phyloP scores from a whole-genome alignment of 2,888 invertebrate species.

The Flabesymbios commensalis region DNA sequence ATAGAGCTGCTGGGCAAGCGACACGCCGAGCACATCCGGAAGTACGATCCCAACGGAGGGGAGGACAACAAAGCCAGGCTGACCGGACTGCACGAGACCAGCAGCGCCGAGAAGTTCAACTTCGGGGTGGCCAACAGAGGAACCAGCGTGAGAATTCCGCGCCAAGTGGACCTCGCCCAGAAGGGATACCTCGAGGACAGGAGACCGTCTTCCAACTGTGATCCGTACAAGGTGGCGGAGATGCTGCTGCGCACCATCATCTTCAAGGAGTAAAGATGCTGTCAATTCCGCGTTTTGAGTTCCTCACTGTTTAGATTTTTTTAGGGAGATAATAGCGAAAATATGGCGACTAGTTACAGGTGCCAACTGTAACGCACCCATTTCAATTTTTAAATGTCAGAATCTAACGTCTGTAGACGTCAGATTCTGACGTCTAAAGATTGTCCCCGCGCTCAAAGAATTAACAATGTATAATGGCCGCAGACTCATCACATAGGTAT shows the following conservation, averaged over 20 bases:
- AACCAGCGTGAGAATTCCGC: slow-evolving; percentile 91
- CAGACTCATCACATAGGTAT: too few species aligned
- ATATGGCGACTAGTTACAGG: too few species aligned
- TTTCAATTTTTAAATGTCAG: too few species aligned
- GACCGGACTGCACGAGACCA: slow-evolving; percentile 92
- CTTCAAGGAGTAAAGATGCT: slow-evolving; percentile 13
- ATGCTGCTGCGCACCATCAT: slow-evolving; percentile 44
- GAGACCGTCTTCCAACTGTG: slow-evolving; percentile 65
- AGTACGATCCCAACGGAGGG: slow-evolving; percentile 94
- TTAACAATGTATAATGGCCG: too few species aligned
- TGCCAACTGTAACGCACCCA: too few species aligned
- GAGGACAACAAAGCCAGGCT: slow-evolving; percentile 94
- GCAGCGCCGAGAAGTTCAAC: slow-evolving; percentile 95
- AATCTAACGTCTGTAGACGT: too few species aligned
- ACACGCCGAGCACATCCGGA: slow-evolving; percentile 91
- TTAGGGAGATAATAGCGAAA: too few species aligned
- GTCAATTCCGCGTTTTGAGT: too few species aligned
- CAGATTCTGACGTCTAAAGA: too few species aligned
- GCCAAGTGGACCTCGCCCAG: too few species aligned
- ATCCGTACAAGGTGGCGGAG: slow-evolving; percentile 59
- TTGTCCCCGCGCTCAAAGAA: too few species aligned
- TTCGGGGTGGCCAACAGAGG: slow-evolving; percentile 89
- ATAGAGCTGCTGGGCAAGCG: slow-evolving; percentile 91
- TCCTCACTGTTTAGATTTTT: too few species aligned
- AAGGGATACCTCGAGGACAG: slow-evolving; percentile 95